Evolutionary conservation across 1,140 invertebrate genomes (phyloP).

Genomic region (Procambarus clarkii): DNA sequence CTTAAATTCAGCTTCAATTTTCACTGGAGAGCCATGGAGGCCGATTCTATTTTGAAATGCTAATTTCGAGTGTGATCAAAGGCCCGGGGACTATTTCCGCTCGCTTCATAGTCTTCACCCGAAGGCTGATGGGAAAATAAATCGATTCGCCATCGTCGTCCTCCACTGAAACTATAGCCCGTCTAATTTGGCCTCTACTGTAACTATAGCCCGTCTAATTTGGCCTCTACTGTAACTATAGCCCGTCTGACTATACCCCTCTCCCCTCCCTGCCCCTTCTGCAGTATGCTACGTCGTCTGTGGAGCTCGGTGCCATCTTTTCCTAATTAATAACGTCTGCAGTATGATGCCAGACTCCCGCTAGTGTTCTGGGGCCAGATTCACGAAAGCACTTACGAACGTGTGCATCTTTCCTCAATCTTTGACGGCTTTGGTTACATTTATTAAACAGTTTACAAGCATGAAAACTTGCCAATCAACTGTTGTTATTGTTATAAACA

Average conservation of each 20-base stretch:
- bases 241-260: neutral
- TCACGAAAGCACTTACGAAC: too few relatives aligned
- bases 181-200: neutral
- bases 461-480: too few relatives aligned
- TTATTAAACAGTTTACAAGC: too few relatives aligned
- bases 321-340: too few relatives aligned
- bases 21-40: neutral
- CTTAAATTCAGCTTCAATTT: constrained; percentile 21
- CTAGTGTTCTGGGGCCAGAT: neutral
- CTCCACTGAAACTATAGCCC: neutral
- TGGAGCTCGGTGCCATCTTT: too few relatives aligned
- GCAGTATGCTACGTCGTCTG: too few relatives aligned
- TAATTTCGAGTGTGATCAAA: constrained; percentile 1
- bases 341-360: too few relatives aligned
- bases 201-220: neutral
- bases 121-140: constrained; percentile 4
- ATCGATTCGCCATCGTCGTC: neutral
- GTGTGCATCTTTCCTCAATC: too few relatives aligned
- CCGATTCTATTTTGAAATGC: constrained; percentile 20
- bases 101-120: neutral
- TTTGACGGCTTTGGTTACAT: too few relatives aligned
- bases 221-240: neutral
- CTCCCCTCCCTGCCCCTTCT: too few relatives aligned
- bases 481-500: too few relatives aligned
- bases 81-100: neutral